Base-by-base conservation (phyloP, 2,113 vertebrate species). In the Equus quagga region DNA sequence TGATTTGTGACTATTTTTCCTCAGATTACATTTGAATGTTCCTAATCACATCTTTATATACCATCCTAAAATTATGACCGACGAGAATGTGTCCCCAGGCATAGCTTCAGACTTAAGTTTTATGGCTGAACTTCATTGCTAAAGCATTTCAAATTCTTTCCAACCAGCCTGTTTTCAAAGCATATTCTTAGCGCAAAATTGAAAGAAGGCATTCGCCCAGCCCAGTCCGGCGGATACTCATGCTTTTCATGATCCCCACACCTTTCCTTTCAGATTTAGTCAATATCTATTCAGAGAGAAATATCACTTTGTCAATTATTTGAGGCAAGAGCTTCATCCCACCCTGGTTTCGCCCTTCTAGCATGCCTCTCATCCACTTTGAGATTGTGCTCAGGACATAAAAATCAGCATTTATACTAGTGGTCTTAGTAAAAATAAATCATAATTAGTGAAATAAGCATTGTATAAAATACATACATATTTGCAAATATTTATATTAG, bases 251-350 rank as follows among this genome's bases (percentile, higher is more conserved):
- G 72, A 79, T 86, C 44, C n/a, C 51, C 82, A 93, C 94, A 36
- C 1, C 28, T 72, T 83, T 65, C 9, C 58, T 91, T 94, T 90
- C 31, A 92, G 88, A 93, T 88, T 41, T 54, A 88, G 31, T 73
- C 67, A 85, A 88, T 78, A 85, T 51, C 91, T 94, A 72, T 95
- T 88, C 73, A 41, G 46, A 89, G 60, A 94, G 58, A 97, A 75
- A 65, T 69, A 76, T 56, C 41, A 75, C 51, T 95, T 56, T 94
- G 64, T 92, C 60, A 92, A 8, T 72, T 94, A 91, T 85, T 89
- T 88, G 73, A 94, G 26, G 19, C 41, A 85, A 80, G 10, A 72
- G 4, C 69, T 82, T 90, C 91, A 89, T 64, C 12, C 14, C 19
- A 89, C 21, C 17, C 31, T 79, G 46, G 46, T 33, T 94, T 58